Base-by-base conservation (phyloP, 2,888 invertebrate genomes). In the Cantharis rustica region DNA sequence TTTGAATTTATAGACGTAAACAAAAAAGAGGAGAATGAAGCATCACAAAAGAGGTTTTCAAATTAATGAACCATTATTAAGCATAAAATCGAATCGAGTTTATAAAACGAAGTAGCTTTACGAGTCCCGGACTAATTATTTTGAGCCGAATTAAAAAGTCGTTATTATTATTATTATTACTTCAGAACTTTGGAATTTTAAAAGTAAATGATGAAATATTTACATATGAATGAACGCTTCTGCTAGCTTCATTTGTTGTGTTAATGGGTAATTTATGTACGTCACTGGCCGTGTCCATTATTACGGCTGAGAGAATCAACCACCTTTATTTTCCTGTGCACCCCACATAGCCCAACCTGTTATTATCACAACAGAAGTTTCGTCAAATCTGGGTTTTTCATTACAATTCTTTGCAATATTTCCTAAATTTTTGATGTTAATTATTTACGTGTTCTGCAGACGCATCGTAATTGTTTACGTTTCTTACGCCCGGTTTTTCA, bases 251-350 rank as follows among this genome's bases (percentile, higher is more conserved):
- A 20, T 20, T 64, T 64, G 64, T 64, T 17, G 64, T 64, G 20
- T 11, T 64, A 64, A 64, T 20, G 20, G 10, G 20, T 64, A 64
- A 64, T 64, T 64, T 64, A 20, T 20, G 64, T 64, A 20, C 20
- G 20, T 20, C 20, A 27, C 27, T 15, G 69, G 31, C 16, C 61
- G 70, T 71, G 75, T 75, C 71, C 71, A 76, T 76, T 76, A 76
- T 76, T 69, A 61, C 76, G 73, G 71, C 27, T 68, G 61, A 69
- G 70, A 73, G 61, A 63, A 72, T 31, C 73, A 69, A 73, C 72
- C 76, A 73, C 64, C 71, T 64, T 20, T 16, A 20, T 68, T 72
- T 69, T 31, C 63, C 64, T 23, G 63, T 31, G 31, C 31, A 31
- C 72, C 72, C 62, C 69, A 72, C 69, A 68, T 17, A 64, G 68